phyloP scores from a whole-genome alignment of 92 coral and sea anemone genomes.

The Porites divaricata region DNA sequence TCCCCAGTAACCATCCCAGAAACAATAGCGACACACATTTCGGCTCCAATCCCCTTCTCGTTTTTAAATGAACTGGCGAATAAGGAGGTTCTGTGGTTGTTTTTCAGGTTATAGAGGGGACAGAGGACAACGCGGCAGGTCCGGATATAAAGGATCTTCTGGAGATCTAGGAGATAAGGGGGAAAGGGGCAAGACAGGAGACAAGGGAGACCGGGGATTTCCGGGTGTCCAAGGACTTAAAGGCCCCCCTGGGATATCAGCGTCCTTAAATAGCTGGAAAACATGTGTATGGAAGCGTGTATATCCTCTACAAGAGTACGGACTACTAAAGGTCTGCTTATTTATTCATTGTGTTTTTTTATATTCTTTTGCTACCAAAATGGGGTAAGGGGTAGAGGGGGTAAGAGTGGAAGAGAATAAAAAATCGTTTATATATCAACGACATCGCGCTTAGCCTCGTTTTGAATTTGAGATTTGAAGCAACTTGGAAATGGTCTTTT shows the following conservation, averaged over 20 bases:
- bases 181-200: slow-evolving; percentile 48
- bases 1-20: too few relatives aligned
- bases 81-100: not conserved
- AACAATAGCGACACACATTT: too few relatives aligned
- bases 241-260: slow-evolving; percentile 67
- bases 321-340: slow-evolving; percentile 60
- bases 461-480: too few relatives aligned
- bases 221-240: slow-evolving; percentile 69
- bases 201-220: slow-evolving; percentile 64
- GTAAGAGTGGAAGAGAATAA: too few relatives aligned
- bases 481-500: too few relatives aligned
- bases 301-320: slow-evolving; percentile 68
- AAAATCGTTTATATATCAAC: too few relatives aligned
- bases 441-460: too few relatives aligned
- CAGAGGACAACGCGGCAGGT: slow-evolving; percentile 48
- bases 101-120: slow-evolving; percentile 42
- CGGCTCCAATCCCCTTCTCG: too few relatives aligned
- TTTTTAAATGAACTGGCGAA: too few relatives aligned
- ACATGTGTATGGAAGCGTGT: slow-evolving; percentile 74
- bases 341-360: not conserved
- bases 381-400: too few relatives aligned
- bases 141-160: slow-evolving; percentile 50
- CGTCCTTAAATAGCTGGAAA: slow-evolving; percentile 56
- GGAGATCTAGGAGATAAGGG: slow-evolving; percentile 66
- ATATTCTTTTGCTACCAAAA: too few relatives aligned